phyloP scores from a whole-genome alignment of 37 sponge, comb jelly and placozoan species.

The Axinella damicornis region DNA sequence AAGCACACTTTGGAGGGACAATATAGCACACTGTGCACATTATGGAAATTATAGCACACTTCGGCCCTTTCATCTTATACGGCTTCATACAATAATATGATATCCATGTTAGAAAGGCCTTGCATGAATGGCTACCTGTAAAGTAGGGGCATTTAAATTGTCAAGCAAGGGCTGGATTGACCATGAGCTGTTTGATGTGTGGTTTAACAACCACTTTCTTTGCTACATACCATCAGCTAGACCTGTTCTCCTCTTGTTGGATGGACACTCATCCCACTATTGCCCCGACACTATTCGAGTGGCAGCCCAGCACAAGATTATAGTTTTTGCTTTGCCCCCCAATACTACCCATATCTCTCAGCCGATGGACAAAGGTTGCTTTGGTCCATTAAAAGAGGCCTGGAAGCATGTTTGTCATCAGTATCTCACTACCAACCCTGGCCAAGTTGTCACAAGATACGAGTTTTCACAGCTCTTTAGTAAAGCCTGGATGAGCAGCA shows the following conservation, averaged over 20 bases:
- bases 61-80: too few relatives aligned
- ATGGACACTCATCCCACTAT: slow-evolving; percentile 52
- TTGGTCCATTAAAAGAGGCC: slow-evolving; percentile 22
- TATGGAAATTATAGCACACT: too few relatives aligned
- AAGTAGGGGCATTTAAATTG: slow-evolving; percentile 15
- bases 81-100: too few relatives aligned
- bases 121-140: too few relatives aligned
- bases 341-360: slow-evolving; percentile 56
- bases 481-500: slow-evolving; percentile 37
- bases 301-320: slow-evolving; percentile 32
- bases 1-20: too few relatives aligned
- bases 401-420: slow-evolving; percentile 50
- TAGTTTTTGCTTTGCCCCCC: slow-evolving; percentile 39
- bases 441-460: slow-evolving; percentile 32
- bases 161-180: slow-evolving; percentile 61
- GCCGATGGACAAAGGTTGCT: slow-evolving; percentile 41
- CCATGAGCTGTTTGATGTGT: slow-evolving; percentile 25
- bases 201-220: slow-evolving; percentile 61
- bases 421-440: slow-evolving; percentile 23
- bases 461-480: slow-evolving; percentile 37
- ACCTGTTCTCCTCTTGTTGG: not conserved
- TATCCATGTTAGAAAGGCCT: too few relatives aligned
- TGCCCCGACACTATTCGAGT: not conserved
- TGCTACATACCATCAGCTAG: slow-evolving; percentile 35
- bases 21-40: too few relatives aligned